Evolutionary conservation across 2,888 invertebrate species (phyloP).

Genomic region (Eupithecia vulgata): DNA sequence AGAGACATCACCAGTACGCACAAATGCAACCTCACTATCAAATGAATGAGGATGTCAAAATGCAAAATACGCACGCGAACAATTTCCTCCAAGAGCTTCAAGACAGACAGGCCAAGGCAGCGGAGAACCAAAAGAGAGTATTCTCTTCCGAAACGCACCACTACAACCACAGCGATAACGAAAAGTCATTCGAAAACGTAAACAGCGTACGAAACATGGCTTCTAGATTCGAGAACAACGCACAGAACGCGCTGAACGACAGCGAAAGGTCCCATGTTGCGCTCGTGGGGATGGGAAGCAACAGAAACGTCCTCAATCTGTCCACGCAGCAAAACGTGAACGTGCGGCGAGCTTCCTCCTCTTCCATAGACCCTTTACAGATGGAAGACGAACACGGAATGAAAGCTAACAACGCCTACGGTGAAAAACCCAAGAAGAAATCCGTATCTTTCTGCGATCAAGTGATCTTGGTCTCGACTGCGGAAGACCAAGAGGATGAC

Average conservation of each 20-base stretch:
- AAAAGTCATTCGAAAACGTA: constrained; percentile 55
- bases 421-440: constrained; percentile 91
- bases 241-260: constrained; percentile 61
- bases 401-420: constrained; percentile 65
- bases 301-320: constrained; percentile 78
- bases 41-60: constrained; percentile 42
- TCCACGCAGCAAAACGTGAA: constrained; percentile 71
- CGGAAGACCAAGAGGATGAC: constrained; percentile 95
- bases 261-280: constrained; percentile 72
- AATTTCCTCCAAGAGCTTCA: constrained; percentile 91
- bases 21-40: constrained; percentile 49
- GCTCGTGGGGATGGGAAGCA: constrained; percentile 73
- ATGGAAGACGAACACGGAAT: constrained; percentile 76
- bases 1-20: constrained; percentile 32
- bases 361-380: constrained; percentile 75
- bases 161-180: constrained; percentile 60
- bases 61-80: constrained; percentile 61
- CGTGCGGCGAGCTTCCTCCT: constrained; percentile 71
- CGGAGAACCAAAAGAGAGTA: constrained; percentile 77
- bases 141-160: constrained; percentile 71
- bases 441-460: constrained; percentile 98
- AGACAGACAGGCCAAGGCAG: constrained; percentile 72
- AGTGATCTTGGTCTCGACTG: constrained; percentile 95
- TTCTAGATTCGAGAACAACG: constrained; percentile 88
- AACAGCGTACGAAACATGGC: constrained; percentile 90